phyloP scores from a whole-genome alignment of 2,797 vertebrate genomes.

The Scleropages formosus region DNA sequence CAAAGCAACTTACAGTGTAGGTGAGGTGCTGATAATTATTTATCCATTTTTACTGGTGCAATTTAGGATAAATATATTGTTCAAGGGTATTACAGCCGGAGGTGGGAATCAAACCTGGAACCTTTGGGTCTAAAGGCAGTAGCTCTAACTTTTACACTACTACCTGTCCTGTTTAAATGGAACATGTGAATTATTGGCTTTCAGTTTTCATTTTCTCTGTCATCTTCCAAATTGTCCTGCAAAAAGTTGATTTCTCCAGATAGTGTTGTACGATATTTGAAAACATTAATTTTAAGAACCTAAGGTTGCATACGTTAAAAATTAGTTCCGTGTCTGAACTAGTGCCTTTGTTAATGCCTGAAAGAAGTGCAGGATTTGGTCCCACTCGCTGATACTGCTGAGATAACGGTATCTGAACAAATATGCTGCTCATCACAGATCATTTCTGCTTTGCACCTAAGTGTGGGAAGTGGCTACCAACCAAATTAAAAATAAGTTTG shows the following conservation, averaged over 20 bases:
- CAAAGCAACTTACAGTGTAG: too few relatives aligned
- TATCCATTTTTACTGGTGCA: too few relatives aligned
- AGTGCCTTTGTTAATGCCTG: background rate
- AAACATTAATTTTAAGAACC: background rate
- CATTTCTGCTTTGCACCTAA: background rate
- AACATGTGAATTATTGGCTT: too few relatives aligned
- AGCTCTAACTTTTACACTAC: too few relatives aligned
- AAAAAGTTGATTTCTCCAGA: conserved; percentile 19
- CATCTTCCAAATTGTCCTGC: background rate
- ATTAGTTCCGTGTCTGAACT: too few relatives aligned
- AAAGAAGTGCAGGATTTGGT: conserved; percentile 18
- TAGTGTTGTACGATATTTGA: background rate
- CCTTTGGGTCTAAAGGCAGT: too few relatives aligned
- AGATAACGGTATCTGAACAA: background rate
- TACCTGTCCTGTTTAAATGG: too few relatives aligned
- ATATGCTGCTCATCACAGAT: background rate
- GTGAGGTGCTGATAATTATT: too few relatives aligned
- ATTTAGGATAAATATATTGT: too few relatives aligned
- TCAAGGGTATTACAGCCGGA: too few relatives aligned
- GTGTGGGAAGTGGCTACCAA: background rate
- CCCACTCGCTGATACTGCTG: conserved; percentile 4
- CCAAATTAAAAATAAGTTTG: too few relatives aligned
- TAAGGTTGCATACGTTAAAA: background rate
- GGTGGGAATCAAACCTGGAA: too few relatives aligned
- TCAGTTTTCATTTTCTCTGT: conserved; percentile 20